Percentiles rank a stretch among this genome's conserved stretches.
Conservation (phyloP, 2,113 vertebrate genomes). For the Larimichthys polyactis region DNA sequence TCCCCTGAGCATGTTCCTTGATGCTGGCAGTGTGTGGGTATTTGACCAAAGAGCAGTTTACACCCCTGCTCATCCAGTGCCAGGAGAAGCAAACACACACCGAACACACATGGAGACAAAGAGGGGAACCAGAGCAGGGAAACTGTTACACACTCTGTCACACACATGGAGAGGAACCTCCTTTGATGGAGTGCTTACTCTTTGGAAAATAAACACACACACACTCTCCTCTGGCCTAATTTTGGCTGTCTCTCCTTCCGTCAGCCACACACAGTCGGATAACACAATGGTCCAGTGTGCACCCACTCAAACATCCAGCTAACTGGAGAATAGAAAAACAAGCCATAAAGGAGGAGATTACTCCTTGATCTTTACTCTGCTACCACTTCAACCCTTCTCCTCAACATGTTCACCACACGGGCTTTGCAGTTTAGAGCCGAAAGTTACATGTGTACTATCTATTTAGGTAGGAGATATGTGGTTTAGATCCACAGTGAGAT, state of each 20-base stretch:
- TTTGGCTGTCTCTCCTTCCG: conserved; percentile 34
- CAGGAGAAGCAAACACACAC: conserved; percentile 42
- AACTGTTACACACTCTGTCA: conserved; percentile 22
- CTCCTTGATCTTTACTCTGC: conserved; percentile 32
- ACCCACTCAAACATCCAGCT: conserved; percentile 47
- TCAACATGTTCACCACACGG: background rate
- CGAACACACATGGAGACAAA: conserved; percentile 18
- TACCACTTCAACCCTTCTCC: background rate
- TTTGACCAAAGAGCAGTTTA: conserved; percentile 13
- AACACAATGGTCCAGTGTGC: conserved; percentile 62
- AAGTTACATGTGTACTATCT: background rate
- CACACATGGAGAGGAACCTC: background rate
- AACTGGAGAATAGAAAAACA: conserved; percentile 22
- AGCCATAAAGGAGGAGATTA: conserved; percentile 2
- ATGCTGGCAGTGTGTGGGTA: conserved; percentile 7
- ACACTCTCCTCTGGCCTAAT: conserved; percentile 31
- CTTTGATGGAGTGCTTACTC: conserved; percentile 11
- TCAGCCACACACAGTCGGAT: conserved; percentile 10
- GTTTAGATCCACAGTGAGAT: background rate
- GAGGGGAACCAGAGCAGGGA: conserved; percentile 3
- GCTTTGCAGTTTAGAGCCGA: background rate
- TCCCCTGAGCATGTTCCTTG: background rate
- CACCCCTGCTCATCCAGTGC: background rate
- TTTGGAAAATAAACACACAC: conserved; percentile 39
- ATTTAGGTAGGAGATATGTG: background rate